Conservation (phyloP, 2,113 vertebrate genomes). For the Cathartes aura region DNA sequence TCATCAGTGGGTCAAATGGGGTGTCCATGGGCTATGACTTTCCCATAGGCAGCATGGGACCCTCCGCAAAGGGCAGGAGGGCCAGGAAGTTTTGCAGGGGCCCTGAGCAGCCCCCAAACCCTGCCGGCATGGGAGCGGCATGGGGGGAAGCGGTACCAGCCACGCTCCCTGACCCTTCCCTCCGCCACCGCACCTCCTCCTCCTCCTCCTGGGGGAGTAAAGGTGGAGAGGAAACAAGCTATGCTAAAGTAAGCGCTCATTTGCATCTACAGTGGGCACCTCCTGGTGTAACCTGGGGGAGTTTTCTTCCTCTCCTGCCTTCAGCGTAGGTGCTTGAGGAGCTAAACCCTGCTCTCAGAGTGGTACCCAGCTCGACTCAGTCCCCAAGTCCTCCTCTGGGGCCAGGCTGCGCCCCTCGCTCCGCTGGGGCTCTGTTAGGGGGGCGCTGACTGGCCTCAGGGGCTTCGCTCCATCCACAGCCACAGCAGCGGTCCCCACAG, state of each 20-base stretch:
- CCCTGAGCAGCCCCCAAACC: not conserved
- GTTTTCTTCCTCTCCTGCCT: not conserved
- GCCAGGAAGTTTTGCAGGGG: not conserved
- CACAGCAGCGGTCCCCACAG: not conserved
- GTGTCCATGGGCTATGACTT: not conserved
- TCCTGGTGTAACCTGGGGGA: not conserved
- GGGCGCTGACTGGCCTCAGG: not conserved
- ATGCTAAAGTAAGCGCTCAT: not conserved
- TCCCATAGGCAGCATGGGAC: rapidly evolving
- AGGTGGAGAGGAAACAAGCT: not conserved
- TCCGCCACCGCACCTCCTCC: rapidly evolving
- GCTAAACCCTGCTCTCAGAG: not conserved
- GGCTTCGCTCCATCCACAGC: not conserved
- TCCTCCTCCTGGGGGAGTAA: not conserved
- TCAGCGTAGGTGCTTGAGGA: not conserved
- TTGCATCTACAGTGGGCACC: not conserved
- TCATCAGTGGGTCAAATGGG: rapidly evolving
- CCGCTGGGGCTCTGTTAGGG: not conserved
- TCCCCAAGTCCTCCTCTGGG: rapidly evolving
- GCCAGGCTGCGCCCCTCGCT: rapidly evolving
- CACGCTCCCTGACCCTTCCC: not conserved
- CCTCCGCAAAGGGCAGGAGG: rapidly evolving
- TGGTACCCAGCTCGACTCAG: rapidly evolving
- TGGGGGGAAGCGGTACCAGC: rapidly evolving
- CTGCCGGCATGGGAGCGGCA: rapidly evolving